A percentile compares a stretch with the other conserved stretches of the same genome.
phyloP scores from a whole-genome alignment of 2,797 vertebrate species.

The Halcyon smyrnensis region DNA sequence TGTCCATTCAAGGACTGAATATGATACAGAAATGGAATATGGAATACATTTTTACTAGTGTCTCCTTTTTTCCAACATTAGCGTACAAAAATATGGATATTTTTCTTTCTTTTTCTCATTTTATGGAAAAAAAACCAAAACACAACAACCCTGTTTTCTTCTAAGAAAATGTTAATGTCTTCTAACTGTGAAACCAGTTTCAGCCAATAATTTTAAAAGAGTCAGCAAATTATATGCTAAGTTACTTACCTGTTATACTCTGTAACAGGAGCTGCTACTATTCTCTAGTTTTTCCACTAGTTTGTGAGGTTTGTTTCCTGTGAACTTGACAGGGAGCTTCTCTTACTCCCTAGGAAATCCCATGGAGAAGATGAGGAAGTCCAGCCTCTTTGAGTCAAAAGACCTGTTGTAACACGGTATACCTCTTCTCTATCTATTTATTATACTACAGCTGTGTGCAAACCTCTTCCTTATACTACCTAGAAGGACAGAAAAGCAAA shows the following conservation, averaged over 20 bases:
- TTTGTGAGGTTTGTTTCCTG: background rate
- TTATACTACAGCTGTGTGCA: background rate
- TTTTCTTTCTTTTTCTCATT: background rate
- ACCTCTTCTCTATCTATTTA: background rate
- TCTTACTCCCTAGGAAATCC: background rate
- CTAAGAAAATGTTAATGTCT: background rate
- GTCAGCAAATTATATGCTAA: background rate
- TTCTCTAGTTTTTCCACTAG: background rate
- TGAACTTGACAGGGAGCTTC: background rate
- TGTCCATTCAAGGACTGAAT: background rate
- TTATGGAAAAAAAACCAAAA: background rate
- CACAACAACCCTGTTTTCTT: background rate
- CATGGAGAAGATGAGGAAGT: background rate
- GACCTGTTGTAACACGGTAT: background rate
- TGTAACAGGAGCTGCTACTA: background rate
- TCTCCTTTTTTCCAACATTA: background rate
- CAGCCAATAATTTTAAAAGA: background rate
- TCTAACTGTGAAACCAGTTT: background rate
- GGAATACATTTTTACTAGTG: background rate
- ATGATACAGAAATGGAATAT: background rate
- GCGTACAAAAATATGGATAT: background rate
- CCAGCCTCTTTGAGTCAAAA: background rate
- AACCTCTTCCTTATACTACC: background rate
- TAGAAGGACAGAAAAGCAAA: background rate
- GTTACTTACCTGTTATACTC: background rate